Conservation (phyloP, 2,888 invertebrate species). For the Coelopa pilipes region DNA sequence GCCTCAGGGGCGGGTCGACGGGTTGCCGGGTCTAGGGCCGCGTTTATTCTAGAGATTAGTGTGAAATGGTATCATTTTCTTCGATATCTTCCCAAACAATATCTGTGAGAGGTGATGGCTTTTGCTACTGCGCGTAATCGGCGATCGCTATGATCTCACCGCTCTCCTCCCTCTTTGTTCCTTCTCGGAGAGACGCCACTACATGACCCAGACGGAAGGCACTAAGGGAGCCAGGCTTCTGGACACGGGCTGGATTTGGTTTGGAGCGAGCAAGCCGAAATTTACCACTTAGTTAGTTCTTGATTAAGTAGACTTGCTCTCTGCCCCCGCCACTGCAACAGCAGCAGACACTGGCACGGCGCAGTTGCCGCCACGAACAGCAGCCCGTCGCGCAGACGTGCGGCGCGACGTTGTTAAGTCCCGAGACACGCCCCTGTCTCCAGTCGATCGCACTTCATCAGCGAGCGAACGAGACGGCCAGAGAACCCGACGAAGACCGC, state of each 20-base stretch:
- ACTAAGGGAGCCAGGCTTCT: too few relatives aligned
- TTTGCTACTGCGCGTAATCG: conserved; percentile 39
- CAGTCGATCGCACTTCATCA: conserved; percentile 47
- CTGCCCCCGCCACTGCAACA: neutral
- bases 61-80: conserved; percentile 59
- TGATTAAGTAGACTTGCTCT: conserved; percentile 13
- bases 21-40: too few relatives aligned
- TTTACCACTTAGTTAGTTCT: conserved; percentile 22
- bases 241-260: too few relatives aligned
- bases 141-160: conserved; percentile 34
- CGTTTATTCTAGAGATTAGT: conserved; percentile 60
- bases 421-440: conserved; percentile 62
- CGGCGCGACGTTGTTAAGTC: conserved; percentile 58
- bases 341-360: neutral
- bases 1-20: conserved; percentile 24
- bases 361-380: neutral
- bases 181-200: too few relatives aligned
- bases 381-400: conserved; percentile 32
- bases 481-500: neutral
- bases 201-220: too few relatives aligned
- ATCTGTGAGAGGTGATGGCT: conserved; percentile 29
- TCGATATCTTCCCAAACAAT: conserved; percentile 28
- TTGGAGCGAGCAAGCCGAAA: neutral
- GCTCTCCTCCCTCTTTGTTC: neutral
- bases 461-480: conserved; percentile 1